Base-by-base conservation (phyloP, 2,797 vertebrate species). In the Myotis daubentonii region DNA sequence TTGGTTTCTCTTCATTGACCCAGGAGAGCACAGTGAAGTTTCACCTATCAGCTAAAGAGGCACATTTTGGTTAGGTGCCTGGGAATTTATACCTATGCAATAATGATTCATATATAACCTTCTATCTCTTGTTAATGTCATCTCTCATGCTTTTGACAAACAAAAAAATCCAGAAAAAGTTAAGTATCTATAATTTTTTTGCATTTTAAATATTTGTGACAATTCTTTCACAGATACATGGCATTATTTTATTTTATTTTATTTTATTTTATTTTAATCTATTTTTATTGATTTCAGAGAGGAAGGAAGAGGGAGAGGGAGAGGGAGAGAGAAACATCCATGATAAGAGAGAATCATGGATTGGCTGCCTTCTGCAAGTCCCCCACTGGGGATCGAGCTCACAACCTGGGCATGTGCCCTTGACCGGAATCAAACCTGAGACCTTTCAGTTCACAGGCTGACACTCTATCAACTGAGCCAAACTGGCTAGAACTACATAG, bases 31-130 rank as follows among this genome's bases (percentile, higher is more conserved):
- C 28, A 83, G 12, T 15, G 4, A 55, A 82, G 0, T 88, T 76
- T 93, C 81, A 85, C 91, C 28, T 25, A 8, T 80, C 93, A 97
- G 33, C 25, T 83, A 93, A 94, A 95, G 47, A 47, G 84, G n/a
- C 44, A 57, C 3, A 72, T 91, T 96, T 94, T 75, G 12, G 25
- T 87, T 95, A 70, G 85, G 11, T 82, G 47, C 74, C 91, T 96
- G 86, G 74, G 33, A 22, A 87, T 92, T 49, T 85, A 47, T 7
- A 68, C 20, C 23, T 66, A 66, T 68, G 88, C 86, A 80, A 79
- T 85, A 72, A 71, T 49, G 25, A 75, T 55, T 91, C 57, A 71
- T 15, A 88, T 19, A 51, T 1, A 92, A 28, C 1, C 82, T 4
- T 17, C 28, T 81, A 49, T 72, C 38, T 92, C 53, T 4, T 91